phyloP scores from a whole-genome alignment of 2,797 vertebrate genomes.

The Lepidocolaptes lacrymiger region DNA sequence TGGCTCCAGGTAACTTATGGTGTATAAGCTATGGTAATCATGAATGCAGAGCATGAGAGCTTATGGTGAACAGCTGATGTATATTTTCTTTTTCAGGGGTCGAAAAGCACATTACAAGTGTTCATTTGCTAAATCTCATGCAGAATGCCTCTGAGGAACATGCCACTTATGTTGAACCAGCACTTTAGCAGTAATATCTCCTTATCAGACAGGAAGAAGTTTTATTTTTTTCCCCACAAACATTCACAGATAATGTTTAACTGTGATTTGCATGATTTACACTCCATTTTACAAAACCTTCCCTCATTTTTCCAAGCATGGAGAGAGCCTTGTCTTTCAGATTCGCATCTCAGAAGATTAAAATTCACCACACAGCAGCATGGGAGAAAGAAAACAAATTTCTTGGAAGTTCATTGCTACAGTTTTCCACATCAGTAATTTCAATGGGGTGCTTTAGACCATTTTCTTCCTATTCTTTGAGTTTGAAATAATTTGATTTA shows the following conservation, averaged over 20 bases:
- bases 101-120: neutral
- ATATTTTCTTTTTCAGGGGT: neutral
- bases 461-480: neutral
- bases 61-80: neutral
- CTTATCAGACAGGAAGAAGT: neutral
- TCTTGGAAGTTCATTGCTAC: neutral
- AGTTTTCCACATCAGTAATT: neutral
- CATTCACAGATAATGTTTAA: neutral
- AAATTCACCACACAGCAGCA: neutral
- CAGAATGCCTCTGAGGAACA: neutral
- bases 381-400: neutral
- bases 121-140: neutral
- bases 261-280: neutral
- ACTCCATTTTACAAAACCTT: neutral
- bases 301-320: neutral
- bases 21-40: neutral
- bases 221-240: neutral
- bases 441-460: neutral
- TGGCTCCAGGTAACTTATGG: neutral
- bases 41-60: neutral
- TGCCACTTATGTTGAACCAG: neutral
- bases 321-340: neutral
- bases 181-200: neutral
- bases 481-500: neutral
- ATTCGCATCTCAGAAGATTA: neutral